These are phyloP conservation scores for Pachypeltis micranthus DNA, from an alignment of 1,140 invertebrate genomes.

Conservation along the genomic window DNA sequence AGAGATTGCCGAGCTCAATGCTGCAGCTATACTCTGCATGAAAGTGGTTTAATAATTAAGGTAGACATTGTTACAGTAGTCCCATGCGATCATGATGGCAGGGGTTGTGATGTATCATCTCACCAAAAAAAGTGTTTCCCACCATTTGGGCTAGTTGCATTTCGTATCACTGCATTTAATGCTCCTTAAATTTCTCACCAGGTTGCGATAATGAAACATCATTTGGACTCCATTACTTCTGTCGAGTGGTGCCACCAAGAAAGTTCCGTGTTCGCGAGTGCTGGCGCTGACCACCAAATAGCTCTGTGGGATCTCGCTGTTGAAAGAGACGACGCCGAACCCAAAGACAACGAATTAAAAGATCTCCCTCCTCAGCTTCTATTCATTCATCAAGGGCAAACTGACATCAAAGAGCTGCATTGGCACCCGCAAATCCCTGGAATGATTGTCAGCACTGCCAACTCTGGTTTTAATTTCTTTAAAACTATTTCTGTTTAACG, in stretches of 20 bases:
- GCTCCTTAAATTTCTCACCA: too few relatives aligned
- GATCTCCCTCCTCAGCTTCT: slow-evolving; percentile 87
- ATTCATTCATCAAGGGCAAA: slow-evolving; percentile 97
- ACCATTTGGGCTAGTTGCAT: too few relatives aligned
- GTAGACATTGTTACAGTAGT: too few relatives aligned
- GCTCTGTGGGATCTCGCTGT: slow-evolving; percentile 93
- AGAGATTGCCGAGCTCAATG: too few relatives aligned
- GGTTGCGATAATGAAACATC: slow-evolving; percentile 88
- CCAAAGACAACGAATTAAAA: slow-evolving; percentile 46
- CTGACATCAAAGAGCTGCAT: slow-evolving; percentile 95
- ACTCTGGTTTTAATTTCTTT: slow-evolving; percentile 93
- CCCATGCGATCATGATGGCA: too few relatives aligned
- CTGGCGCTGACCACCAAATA: slow-evolving; percentile 91
- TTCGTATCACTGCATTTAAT: too few relatives aligned
- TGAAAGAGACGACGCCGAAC: slow-evolving; percentile 57
- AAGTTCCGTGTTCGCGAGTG: slow-evolving; percentile 81
- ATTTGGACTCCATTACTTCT: slow-evolving; percentile 82
- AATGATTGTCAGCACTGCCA: slow-evolving; percentile 85
- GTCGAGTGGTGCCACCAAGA: slow-evolving; percentile 95
- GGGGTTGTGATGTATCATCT: too few relatives aligned
- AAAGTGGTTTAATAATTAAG: too few relatives aligned
- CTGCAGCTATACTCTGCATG: too few relatives aligned
- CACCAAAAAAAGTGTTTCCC: too few relatives aligned
- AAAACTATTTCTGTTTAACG: slow-evolving; percentile 93
- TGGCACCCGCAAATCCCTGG: slow-evolving; percentile 96